Base-by-base conservation (phyloP, 2,113 vertebrate genomes). In the Pitta sordida region DNA sequence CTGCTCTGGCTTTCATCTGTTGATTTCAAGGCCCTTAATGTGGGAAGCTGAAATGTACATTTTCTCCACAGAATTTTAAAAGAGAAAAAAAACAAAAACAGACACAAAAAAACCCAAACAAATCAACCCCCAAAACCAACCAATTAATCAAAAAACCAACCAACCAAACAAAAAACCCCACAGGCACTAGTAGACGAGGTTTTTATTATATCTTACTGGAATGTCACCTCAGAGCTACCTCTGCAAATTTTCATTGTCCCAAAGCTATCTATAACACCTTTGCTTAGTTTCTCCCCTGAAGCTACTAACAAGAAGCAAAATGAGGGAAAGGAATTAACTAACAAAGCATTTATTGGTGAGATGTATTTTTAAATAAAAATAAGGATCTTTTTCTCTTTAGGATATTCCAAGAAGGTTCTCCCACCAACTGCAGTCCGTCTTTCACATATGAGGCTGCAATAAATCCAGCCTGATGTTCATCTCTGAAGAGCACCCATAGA, bases 1-100 rank as follows among this genome's bases (percentile, higher is more conserved):
- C 51, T 77, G 58, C 67, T 86, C 59, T 65, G 59, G 32, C 88
- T 96, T 93, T 95, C 70, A 93, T 96, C 90, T 96, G 90, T 90
- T 91, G 87, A 94, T 93, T 88, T 88, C 85, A 83, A 90, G 63
- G 20, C 63, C 75, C 67, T 96, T 94, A 44, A 83, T 90, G 95
- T 93, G 93, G 94, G 67, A 88, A 93, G 83, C 68, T 80, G 68
- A 90, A 96, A 94, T 55, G 34, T 32, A 58, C 90, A 32, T 69
- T 93, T 91, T 75, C 74, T 83, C 75, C 67, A 76, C 73, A 70
- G 15, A 53, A 60, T 44, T 94, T 32, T 9, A 58, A 83, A 88
- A 74, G 70, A 55, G 4, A 23, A 17, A 26, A 27, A 29, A 39
- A 29, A 7, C 12, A 32, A 27, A 15, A 18, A 17, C 16, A 44